Conservation (phyloP, 2,888 invertebrate species). For the Amorpha juglandis region DNA sequence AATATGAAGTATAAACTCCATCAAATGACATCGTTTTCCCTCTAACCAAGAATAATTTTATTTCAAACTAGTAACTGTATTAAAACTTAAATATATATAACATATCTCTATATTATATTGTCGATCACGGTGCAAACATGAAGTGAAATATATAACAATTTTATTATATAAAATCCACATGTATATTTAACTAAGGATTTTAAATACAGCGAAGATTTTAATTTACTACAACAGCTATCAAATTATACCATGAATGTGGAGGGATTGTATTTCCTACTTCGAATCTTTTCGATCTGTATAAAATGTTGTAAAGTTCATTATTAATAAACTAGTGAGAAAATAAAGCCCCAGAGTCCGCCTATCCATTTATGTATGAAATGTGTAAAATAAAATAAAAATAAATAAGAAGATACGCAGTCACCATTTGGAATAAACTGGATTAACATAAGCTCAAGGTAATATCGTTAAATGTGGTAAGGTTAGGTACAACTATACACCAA, state of each 20-base stretch:
- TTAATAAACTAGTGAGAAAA: conserved; percentile 10
- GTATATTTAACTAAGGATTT: conserved; percentile 22
- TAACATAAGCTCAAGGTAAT: neutral
- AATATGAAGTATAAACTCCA: neutral
- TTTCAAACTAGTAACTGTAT: conserved; percentile 10
- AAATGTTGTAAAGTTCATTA: conserved; percentile 12
- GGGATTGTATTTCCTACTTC: conserved; percentile 17
- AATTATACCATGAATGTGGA: conserved; percentile 18
- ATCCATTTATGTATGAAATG: too few species aligned
- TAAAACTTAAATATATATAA: conserved; percentile 19
- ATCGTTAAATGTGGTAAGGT: too few species aligned
- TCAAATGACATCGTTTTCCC: neutral
- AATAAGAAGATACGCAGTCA: conserved; percentile 5
- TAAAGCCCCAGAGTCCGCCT: conserved; percentile 22
- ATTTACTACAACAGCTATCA: conserved; percentile 23
- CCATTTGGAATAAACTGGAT: neutral
- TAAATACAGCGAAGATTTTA: neutral
- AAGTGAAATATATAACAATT: conserved; percentile 9
- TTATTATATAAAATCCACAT: conserved; percentile 19
- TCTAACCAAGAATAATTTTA: too few species aligned
- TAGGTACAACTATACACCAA: too few species aligned
- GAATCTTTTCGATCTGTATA: neutral
- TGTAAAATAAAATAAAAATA: too few species aligned
- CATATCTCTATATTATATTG: conserved; percentile 13
- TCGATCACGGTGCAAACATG: conserved; percentile 23